Base-by-base conservation (phyloP, 2,113 vertebrate species). In the Anoura caudifer region DNA sequence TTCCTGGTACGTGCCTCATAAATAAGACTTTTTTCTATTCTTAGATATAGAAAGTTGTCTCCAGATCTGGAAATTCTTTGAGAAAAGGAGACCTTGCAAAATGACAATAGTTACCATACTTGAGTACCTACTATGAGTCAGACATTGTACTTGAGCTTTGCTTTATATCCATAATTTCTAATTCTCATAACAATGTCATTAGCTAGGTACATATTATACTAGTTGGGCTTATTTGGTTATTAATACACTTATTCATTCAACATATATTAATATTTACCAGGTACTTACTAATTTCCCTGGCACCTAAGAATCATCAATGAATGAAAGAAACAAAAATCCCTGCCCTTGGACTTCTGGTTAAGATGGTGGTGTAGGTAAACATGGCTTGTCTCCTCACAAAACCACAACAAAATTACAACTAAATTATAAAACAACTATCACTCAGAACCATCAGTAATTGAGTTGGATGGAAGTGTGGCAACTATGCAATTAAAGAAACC, bases 321-420 rank as follows among this genome's bases (percentile, higher is more conserved):
- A 72, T 26, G 63, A 81, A 91, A 95, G 61, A 72, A 79, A 72
- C n/a, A 91, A 69, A 93, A 96, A 41, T 59, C 50, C 31, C n/a
- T 63, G 61, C 61, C 61, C 28, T 63, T 63, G 61, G 28, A 31
- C 13, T 61, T 63, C 61, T 31, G 61, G 28, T 63, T 13, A 63
- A 63, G 61, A 63, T 63, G 13, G 61, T 4, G 28, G 61, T 5
- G 15, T 31, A 63, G 28, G 28, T 63, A 31, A 63, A 63, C 61
- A 14, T 63, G 61, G 61, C 28, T 31, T 31, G 24, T 26, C 12
- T 31, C 61, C 61, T 63, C 2, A 5, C 12, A 63, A 28, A 63
- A 31, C 28, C 61, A 63, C 61, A 14, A 10, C 61, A 63, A 63
- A 63, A 63, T 63, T 63, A 31, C 61, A 63, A 63, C 28, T 63